Evolutionary conservation across 2,113 vertebrate species (phyloP).

Genomic region (Microcebus ravelobensis): DNA sequence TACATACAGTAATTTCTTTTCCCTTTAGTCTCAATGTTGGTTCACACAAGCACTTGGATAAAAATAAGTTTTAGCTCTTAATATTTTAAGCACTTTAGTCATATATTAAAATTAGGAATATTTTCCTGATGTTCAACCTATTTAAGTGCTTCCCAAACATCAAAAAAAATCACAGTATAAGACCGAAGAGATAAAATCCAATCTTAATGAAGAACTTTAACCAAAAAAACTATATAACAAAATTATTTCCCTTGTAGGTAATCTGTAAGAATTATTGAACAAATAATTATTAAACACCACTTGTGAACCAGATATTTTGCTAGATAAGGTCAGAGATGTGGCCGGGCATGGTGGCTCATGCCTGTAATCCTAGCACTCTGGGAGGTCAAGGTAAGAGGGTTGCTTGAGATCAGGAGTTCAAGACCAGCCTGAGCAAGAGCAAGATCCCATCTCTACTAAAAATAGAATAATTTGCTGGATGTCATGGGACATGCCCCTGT

Average conservation of each 20-base stretch:
- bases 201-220: constrained; percentile 46
- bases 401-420: no score
- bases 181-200: neutral
- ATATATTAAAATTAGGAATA: constrained; percentile 38
- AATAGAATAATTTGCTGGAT: no score
- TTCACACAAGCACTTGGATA: constrained; percentile 67
- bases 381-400: no score
- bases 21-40: constrained; percentile 65
- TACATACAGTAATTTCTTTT: constrained; percentile 69
- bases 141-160: constrained; percentile 34
- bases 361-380: no score
- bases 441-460: no score
- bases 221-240: neutral
- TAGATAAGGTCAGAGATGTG: neutral
- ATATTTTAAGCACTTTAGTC: constrained; percentile 36
- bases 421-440: no score
- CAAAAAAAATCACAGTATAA: neutral
- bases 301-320: neutral
- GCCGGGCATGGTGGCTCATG: no score
- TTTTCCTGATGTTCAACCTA: constrained; percentile 24
- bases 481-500: no score
- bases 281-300: constrained; percentile 23
- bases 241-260: constrained; percentile 32
- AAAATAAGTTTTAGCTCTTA: constrained; percentile 59
- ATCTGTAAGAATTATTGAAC: constrained; percentile 51